Evolutionary conservation across 2,797 vertebrate genomes (phyloP), one percentile per base, ranked within the genome.

Genomic region (Pelodytes ibericus): DNA sequence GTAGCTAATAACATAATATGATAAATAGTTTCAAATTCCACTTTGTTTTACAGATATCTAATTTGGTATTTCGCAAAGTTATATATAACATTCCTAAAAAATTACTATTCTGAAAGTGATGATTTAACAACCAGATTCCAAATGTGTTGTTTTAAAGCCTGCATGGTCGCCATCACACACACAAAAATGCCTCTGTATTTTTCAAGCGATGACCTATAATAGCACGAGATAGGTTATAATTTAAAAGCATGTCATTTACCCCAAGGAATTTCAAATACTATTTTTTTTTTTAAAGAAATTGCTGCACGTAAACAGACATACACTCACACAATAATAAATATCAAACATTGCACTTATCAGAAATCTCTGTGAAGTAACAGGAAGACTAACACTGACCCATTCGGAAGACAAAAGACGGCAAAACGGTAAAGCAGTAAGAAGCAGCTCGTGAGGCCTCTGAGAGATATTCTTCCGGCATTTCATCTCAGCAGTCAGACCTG

Each of bases 341-440:
- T 44, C 39, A 30, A 53, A 51, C 63, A 66, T 72, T 86, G 88
- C 81, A 83, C 81, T 87, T 86, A 83, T 87, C 81, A 83, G 87
- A 89, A 87, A 88, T 79, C 83, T 87, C 80, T 82, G 82, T 86
- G 88, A 85, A 84, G 83, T 91, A 89, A 91, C 82, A 89, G 85
- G 87, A 87, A 88, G 89, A 92, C 89, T 92, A n/a, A n/a, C 91
- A 91, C 91, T 92, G 90, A 93, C 91, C 91, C 91, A 93, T 93
- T 90, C 91, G 89, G 91, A 90, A 93, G 92, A 93, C 92, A 93
- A 93, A 79, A 93, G 92, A 90, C 90, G 88, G 88, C 86, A 89
- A 88, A 88, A 88, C 70, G 75, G 88, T 86, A 88, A 91, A 89
- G 89, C 91, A 91, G 90, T 91, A 87, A 90, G 89, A 87, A 90